Evolutionary conservation across 2,113 vertebrate genomes (phyloP).

Genomic region (Falco punctatus): DNA sequence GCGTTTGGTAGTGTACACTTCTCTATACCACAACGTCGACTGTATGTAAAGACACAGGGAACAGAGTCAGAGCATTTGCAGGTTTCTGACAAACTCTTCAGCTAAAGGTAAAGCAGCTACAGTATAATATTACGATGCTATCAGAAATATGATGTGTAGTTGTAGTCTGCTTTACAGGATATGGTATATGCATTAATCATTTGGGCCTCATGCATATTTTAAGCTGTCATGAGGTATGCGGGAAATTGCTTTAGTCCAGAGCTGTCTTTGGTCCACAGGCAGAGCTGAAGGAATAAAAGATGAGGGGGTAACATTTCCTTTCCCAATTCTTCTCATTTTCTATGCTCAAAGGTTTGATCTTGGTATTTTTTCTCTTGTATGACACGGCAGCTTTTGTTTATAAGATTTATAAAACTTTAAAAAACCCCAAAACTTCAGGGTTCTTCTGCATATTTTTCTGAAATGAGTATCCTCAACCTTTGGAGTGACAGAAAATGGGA

Average conservation of each 20-base stretch:
- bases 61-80: neutral
- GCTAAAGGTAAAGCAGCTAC: neutral
- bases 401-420: neutral
- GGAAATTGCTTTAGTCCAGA: neutral
- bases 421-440: neutral
- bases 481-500: neutral
- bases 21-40: neutral
- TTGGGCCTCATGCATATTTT: neutral
- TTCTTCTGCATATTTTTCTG: neutral
- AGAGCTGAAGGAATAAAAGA: neutral
- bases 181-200: neutral
- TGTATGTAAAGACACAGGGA: accelerated
- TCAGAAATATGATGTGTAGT: neutral
- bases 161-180: neutral
- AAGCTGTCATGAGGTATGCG: neutral
- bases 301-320: neutral
- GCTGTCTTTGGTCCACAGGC: neutral
- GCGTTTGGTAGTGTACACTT: too few relatives aligned
- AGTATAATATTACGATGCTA: neutral
- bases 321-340: neutral
- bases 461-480: neutral
- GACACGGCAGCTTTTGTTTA: conserved; percentile 8
- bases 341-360: neutral
- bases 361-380: neutral
- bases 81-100: neutral